These are phyloP conservation scores for Myotis yumanensis DNA, from an alignment of 2,113 vertebrate species.

Conservation along the genomic window DNA sequence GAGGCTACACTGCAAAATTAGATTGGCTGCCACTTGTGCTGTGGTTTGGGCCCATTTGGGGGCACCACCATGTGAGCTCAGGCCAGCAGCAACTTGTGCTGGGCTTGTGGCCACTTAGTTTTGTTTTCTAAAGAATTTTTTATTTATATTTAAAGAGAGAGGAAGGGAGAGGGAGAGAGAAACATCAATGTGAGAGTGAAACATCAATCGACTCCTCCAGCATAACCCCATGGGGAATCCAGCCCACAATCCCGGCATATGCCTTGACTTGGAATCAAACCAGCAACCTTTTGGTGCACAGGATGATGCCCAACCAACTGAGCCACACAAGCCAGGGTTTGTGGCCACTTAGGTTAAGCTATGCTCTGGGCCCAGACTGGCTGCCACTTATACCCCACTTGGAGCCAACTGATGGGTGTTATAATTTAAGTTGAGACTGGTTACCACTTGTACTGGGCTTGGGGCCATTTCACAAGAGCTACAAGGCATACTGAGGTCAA, in stretches of 20 bases:
- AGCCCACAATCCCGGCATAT: neutral
- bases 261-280: neutral
- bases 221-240: neutral
- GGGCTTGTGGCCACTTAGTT: neutral
- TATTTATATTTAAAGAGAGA: neutral
- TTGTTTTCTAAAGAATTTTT: neutral
- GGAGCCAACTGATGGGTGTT: neutral
- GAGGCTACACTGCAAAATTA: neutral
- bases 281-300: neutral
- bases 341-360: neutral
- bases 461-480: neutral
- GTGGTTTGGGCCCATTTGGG: neutral
- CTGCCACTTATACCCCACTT: neutral
- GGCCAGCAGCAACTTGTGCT: neutral
- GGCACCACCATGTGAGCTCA: neutral
- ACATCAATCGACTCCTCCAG: neutral
- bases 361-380: neutral
- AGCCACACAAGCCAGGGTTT: neutral
- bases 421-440: neutral
- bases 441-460: neutral
- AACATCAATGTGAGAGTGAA: neutral
- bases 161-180: neutral
- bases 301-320: neutral
- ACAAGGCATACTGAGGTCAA: neutral
- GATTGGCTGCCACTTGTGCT: neutral